phyloP scores from a whole-genome alignment of 2,888 invertebrate species.

The Diabrotica balteata region DNA sequence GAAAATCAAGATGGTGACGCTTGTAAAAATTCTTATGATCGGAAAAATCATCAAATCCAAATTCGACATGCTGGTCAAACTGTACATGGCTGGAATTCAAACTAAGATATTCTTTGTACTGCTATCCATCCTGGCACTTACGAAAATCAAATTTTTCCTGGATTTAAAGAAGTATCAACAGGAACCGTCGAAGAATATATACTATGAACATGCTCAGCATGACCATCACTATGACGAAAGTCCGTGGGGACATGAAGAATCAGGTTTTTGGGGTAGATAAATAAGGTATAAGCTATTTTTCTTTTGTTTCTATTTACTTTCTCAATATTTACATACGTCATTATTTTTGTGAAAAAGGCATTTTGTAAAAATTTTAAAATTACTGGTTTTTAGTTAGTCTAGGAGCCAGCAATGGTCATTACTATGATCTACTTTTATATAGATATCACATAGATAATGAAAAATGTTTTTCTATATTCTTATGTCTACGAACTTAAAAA shows the following conservation, averaged over 20 bases:
- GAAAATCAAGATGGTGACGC: conserved; percentile 73
- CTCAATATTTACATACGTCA: no score
- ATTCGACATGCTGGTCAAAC: conserved; percentile 73
- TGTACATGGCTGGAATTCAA: conserved; percentile 76
- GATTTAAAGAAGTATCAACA: conserved; percentile 71
- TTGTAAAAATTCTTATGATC: conserved; percentile 72
- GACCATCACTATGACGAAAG: conserved; percentile 79
- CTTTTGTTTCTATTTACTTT: no score
- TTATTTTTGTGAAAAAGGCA: no score
- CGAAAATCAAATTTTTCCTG: conserved; percentile 75
- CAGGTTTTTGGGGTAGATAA: conserved; percentile 34
- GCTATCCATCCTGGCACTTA: conserved; percentile 71
- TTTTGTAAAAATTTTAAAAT: no score
- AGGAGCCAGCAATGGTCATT: no score
- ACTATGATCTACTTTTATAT: no score
- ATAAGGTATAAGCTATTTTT: no score
- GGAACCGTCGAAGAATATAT: conserved; percentile 77
- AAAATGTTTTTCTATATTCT: no score
- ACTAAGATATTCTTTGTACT: conserved; percentile 81
- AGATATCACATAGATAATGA: no score
- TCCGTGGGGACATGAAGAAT: conserved; percentile 61
- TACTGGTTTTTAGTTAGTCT: no score
- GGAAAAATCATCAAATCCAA: conserved; percentile 77
- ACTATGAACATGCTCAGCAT: conserved; percentile 83
- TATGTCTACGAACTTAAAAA: no score